Conservation (phyloP, 2,113 vertebrate species). For the Phalacrocorax pelagicus region DNA sequence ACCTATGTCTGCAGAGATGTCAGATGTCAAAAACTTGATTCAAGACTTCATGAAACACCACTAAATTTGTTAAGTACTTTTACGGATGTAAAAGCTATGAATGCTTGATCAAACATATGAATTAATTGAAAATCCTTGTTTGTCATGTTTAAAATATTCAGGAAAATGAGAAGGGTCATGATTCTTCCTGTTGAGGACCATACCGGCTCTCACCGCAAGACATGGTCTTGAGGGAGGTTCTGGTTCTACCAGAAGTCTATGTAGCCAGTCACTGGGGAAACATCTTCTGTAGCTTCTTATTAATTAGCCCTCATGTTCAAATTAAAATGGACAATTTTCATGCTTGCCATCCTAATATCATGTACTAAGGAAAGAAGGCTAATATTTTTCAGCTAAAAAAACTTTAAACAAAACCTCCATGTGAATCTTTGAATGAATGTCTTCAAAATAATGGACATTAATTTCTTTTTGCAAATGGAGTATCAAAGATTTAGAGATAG, state of each 20-base stretch:
- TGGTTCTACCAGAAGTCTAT: not conserved
- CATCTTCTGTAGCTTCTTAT: not conserved
- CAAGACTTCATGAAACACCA: not conserved
- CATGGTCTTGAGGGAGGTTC: not conserved
- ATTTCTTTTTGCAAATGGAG: not conserved
- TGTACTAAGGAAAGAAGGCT: not conserved
- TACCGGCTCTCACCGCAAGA: fast-evolving
- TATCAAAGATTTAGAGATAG: not conserved
- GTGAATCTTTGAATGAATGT: not conserved
- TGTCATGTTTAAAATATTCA: not conserved
- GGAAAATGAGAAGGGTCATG: not conserved
- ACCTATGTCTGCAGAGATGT: not conserved
- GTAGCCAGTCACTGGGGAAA: not conserved
- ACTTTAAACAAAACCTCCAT: not conserved
- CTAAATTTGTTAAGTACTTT: not conserved
- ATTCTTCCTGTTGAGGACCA: not conserved
- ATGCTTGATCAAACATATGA: not conserved
- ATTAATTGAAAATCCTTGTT: not conserved
- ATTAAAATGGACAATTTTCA: not conserved
- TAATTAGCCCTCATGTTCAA: fast-evolving
- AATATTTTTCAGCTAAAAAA: not conserved
- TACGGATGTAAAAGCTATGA: not conserved
- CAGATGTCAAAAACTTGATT: not conserved
- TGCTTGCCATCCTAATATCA: not conserved
- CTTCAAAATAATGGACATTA: not conserved